Evolutionary conservation across 2,888 invertebrate species (phyloP), one percentile per base, ranked within the genome.

Genomic region (Cataglyphis altisquamis): DNA sequence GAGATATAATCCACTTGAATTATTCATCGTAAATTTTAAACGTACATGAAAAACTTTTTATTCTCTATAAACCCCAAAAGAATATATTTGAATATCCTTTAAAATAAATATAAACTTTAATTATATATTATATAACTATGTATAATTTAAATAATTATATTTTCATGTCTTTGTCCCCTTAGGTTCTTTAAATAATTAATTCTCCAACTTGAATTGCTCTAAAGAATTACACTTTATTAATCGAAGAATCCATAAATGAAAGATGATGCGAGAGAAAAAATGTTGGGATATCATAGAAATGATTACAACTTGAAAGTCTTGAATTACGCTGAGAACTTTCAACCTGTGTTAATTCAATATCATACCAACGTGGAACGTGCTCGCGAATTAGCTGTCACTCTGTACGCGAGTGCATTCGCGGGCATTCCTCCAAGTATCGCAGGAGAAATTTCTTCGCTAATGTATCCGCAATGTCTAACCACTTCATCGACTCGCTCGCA

Each of bases 401-500:
- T 3, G 74, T 60, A 60, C 60, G 62, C 73, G 25, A 62, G n/a
- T 62, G 41, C 72, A n/a, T 52, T 75, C 75, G 32, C 32, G 36
- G 52, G 21, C 36, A 64, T 64, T 64, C 52, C 39, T 15, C 12
- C 32, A 10, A 32, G 32, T 45, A 45, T 74, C 32, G 32, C 74
- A 12, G 62, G 45, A 5, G 75, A 52, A 52, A 25, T 21, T 41
- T 60, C 67, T 21, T 32, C 18, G 36, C n/a, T 25, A 32, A 25
- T 4, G n/a, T 68, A 68, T 52, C 68, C 57, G 67, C 68, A 12
- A 68, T 55, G 68, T 78, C 68, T 32, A 68, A 68, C 21, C 67
- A 68, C 78, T 78, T 84, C 70, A 82, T 70, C 67, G 81, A 75
- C 48, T 77, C 64, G 70, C 39, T 80, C 67, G 62, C 52, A 75